Base-by-base conservation (phyloP, 2,797 vertebrate species). In the Paratrypauchen microcephalus region DNA sequence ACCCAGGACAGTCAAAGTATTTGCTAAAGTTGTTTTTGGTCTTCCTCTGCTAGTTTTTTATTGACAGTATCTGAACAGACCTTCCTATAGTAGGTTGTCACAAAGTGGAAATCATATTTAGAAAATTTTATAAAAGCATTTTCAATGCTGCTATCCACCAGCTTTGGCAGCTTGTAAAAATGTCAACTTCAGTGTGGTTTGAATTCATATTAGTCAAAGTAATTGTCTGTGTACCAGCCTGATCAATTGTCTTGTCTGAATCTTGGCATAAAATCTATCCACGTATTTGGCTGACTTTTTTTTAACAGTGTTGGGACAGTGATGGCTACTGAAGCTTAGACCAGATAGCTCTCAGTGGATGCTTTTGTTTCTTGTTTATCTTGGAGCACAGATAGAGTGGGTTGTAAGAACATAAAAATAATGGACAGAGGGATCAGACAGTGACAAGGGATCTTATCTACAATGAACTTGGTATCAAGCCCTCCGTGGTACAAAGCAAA, bases 401-500 rank as follows among this genome's bases (percentile, higher is more conserved):
- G 21, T 19, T 69, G 66, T 72, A 54, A 84, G 74, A 77, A 69
- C 75, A 72, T 77, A 71, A 76, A 86, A 76, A 48, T 64, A 64
- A 64, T 64, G 41, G 62, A 64, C 62, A 64, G 16, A 28, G 16
- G 62, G 41, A 26, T 26, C 45, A 64, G 18, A 41, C 11, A 6
- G 36, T 15, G 60, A 62, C 60, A 62, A 12, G 11, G n/a, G 21
- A 62, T 62, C 36, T 62, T 62, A 62, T 62, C 32, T 39, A 9
- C 36, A 5, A 21, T 62, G 32, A 36, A 21, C 12, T 13, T 7
- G 28, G 18, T 36, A 11, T 60, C 16, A 30, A 58, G 16, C 6
- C 16, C 16, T 18, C 54, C 4, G 7, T 15, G 41, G 41, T 45
- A 13, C 54, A 56, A 36, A 36, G 32, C 21, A 24, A 3, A 13